Evolutionary conservation across 2,888 invertebrate genomes (phyloP).

Genomic region (Blastobasis lacticolella): DNA sequence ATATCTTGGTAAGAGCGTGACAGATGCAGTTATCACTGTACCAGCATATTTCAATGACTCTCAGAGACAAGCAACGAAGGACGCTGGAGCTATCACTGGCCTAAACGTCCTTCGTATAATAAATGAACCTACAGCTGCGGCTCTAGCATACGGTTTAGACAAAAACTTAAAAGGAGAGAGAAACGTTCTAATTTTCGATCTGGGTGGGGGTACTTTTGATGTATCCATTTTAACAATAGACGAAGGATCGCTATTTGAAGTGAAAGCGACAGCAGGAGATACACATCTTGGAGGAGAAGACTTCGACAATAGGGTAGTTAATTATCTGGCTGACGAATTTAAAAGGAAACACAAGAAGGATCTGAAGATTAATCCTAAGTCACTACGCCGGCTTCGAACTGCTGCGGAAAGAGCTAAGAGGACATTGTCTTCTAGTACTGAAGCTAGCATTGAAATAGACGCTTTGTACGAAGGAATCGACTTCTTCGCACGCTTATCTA

Average conservation of each 20-base stretch:
- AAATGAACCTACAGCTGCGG: constrained; percentile 87
- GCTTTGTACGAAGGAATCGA: constrained; percentile 83
- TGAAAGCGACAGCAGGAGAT: constrained; percentile 88
- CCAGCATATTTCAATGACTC: constrained; percentile 86
- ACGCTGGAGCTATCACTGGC: constrained; percentile 83
- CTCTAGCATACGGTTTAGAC: constrained; percentile 80
- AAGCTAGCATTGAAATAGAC: constrained; percentile 83
- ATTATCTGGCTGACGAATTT: constrained; percentile 80
- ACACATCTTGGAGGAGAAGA: constrained; percentile 90
- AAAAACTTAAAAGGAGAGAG: constrained; percentile 77
- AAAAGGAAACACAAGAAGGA: constrained; percentile 82
- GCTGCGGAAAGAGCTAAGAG: constrained; percentile 86
- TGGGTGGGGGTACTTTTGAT: constrained; percentile 83
- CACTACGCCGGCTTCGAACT: constrained; percentile 79
- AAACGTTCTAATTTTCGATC: constrained; percentile 77
- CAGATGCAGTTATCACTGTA: constrained; percentile 84
- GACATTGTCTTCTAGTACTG: constrained; percentile 83
- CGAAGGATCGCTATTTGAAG: constrained; percentile 84
- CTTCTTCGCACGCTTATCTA: constrained; percentile 78
- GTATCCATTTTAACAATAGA: constrained; percentile 88
- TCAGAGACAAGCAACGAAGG: constrained; percentile 85
- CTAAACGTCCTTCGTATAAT: constrained; percentile 87
- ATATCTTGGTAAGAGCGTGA: constrained; percentile 78
- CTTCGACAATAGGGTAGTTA: constrained; percentile 77
- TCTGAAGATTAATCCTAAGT: constrained; percentile 75